Percentiles rank a stretch among this genome's conserved stretches.
Conservation (phyloP, 2,797 vertebrate genomes). For the Galagoides demidoff region DNA sequence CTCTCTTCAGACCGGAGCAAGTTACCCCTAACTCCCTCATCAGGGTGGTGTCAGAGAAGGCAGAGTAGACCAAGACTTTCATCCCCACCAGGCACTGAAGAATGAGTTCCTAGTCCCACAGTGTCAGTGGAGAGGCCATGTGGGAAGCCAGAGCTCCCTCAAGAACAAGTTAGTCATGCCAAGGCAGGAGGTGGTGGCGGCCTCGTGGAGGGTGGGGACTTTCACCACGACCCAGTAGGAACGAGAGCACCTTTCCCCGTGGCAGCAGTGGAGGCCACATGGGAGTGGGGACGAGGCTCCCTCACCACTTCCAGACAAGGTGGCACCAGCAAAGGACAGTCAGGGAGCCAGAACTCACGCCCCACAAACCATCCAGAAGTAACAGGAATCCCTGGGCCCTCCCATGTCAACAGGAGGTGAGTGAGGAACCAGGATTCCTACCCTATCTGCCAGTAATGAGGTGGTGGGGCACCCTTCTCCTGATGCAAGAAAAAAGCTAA, state of each 20-base stretch:
- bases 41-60: neutral
- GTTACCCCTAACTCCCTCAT: accelerated
- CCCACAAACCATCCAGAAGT: too few relatives aligned
- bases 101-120: neutral
- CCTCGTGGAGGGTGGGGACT: too few relatives aligned
- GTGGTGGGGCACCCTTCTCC: neutral
- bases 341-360: neutral
- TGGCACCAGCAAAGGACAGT: neutral
- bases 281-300: neutral
- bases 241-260: accelerated
- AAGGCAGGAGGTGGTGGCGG: neutral
- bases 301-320: neutral
- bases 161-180: neutral
- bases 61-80: neutral
- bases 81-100: accelerated
- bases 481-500: neutral
- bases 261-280: neutral
- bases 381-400: neutral
- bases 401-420: neutral
- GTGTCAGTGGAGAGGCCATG: neutral
- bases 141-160: neutral
- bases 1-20: neutral
- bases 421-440: neutral
- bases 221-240: neutral
- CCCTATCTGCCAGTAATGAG: neutral